Percentiles rank a stretch among this genome's conserved stretches.
Evolutionary conservation across 64 coral and sea anemone genomes (phyloP).

Genomic region (Actinia tenebrosa): DNA sequence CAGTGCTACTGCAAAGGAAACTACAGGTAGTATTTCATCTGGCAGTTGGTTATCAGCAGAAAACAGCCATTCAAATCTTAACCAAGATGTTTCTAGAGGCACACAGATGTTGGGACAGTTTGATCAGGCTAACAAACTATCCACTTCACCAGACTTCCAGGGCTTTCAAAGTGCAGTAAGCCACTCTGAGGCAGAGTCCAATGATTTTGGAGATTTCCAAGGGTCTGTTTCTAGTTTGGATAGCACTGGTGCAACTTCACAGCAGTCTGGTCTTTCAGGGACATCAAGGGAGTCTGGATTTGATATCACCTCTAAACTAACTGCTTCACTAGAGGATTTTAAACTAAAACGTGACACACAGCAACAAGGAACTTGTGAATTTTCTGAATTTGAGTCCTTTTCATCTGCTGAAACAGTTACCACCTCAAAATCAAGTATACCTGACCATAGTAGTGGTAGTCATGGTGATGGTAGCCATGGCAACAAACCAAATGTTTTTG

Average conservation of each 20-base stretch:
- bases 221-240: constrained; percentile 1
- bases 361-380: not conserved
- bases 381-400: not conserved
- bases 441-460: not conserved
- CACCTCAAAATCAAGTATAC: not conserved
- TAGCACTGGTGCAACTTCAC: not conserved
- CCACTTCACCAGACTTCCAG: constrained; percentile 3
- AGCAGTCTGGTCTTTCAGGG: not conserved
- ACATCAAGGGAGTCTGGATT: constrained; percentile 7
- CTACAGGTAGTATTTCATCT: not conserved
- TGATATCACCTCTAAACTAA: not conserved
- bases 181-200: not conserved
- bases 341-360: not conserved
- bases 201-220: constrained; percentile 55
- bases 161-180: constrained; percentile 1
- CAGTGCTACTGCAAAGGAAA: not conserved
- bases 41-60: not conserved
- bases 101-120: not conserved
- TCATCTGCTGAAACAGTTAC: not conserved
- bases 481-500: not conserved
- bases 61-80: not conserved
- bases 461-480: not conserved
- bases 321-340: not conserved
- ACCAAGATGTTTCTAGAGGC: not conserved
- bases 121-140: not conserved